These are phyloP conservation scores for Arenaria interpres DNA, from an alignment of 2,113 vertebrate species.

Conservation along the genomic window DNA sequence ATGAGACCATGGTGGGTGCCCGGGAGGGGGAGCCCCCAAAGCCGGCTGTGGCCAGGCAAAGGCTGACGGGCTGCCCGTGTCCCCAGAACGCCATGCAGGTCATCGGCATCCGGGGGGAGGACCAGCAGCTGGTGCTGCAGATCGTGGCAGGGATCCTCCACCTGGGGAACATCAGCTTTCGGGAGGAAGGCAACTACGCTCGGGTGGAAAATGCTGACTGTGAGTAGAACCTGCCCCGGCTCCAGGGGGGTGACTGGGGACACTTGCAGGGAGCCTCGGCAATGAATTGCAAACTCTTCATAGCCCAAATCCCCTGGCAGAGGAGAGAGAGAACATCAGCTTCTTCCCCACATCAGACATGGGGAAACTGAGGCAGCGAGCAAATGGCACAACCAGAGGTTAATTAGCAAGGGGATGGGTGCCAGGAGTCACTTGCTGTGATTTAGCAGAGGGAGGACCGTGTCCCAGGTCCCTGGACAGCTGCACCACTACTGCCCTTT, in stretches of 20 bases:
- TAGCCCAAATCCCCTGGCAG: neutral
- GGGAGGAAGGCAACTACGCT: slow-evolving; percentile 92
- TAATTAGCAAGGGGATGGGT: neutral
- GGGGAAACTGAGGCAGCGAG: neutral
- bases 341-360: fast-evolving
- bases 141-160: slow-evolving; percentile 92
- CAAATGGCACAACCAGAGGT: neutral
- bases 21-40: fast-evolving
- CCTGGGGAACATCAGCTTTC: slow-evolving; percentile 92
- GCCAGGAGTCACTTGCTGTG: neutral
- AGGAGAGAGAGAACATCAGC: neutral
- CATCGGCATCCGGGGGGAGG: slow-evolving; percentile 82
- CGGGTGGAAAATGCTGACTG: slow-evolving; percentile 88
- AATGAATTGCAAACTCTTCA: too few relatives aligned
- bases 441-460: neutral
- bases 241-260: too few relatives aligned
- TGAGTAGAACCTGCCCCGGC: slow-evolving; percentile 72
- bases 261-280: fast-evolving
- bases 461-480: fast-evolving
- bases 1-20: slow-evolving; percentile 86
- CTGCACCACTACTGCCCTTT: neutral
- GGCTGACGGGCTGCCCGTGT: neutral
- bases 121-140: slow-evolving; percentile 88
- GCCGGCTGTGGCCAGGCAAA: fast-evolving
- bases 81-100: slow-evolving; percentile 93